Evolutionary conservation across 1,140 invertebrate species (phyloP).

Genomic region (Copidosoma floridanum): DNA sequence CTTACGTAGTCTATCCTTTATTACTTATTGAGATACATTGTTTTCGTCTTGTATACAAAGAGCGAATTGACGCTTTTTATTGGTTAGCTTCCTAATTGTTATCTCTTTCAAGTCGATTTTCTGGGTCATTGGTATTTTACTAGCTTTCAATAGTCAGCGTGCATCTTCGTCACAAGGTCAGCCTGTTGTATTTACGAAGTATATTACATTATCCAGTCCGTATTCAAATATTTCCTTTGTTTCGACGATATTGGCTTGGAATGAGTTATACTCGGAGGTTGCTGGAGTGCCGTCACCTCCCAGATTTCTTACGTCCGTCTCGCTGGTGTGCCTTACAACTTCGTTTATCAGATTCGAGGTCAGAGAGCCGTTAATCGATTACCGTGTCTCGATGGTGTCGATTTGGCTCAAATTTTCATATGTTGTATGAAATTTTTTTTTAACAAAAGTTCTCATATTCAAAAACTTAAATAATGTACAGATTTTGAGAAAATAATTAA

Average conservation of each 20-base stretch:
- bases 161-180: neutral
- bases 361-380: conserved; percentile 19
- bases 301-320: neutral
- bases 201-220: neutral
- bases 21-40: neutral
- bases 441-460: no score
- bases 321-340: conserved; percentile 4
- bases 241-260: neutral
- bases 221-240: neutral
- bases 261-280: no score
- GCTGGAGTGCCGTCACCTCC: neutral
- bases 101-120: no score
- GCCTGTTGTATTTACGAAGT: neutral
- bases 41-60: neutral
- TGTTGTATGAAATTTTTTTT: no score
- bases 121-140: no score
- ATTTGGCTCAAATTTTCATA: no score
- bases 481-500: no score
- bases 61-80: no score
- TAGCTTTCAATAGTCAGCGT: neutral
- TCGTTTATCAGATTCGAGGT: conserved; percentile 26
- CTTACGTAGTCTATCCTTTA: neutral
- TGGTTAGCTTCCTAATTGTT: no score
- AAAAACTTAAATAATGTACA: no score
- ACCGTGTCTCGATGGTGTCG: no score